Evolutionary conservation across 2,888 invertebrate species (phyloP), one percentile per base, ranked within the genome.

Genomic region (Frankliniella fusca): DNA sequence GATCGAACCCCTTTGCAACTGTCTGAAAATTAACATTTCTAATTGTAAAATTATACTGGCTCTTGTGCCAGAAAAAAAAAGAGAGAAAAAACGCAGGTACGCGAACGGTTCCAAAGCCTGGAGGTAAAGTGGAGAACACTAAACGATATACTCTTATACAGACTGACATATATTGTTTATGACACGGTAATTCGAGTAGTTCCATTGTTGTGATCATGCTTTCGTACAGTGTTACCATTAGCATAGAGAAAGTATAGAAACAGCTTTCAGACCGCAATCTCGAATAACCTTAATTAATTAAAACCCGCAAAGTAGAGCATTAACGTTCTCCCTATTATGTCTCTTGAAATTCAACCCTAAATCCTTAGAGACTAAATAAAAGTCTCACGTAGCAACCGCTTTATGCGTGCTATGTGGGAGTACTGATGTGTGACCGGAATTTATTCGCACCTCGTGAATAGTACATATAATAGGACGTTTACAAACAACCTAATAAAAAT

Each of bases 141-240:
- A 5, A 38, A 38, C 38, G 38, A 38, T 38, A 3, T 38, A 38
- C 38, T 38, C 38, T 3, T 38, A 38, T 38, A 38, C 38, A 27
- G 12, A 76, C 12, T 76, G 70, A 76, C 70, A 23, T 27, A 10
- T 10, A 27, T 27, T 76, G 23, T 27, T 8, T 27, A 12, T 38
- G 38, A 38, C 38, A 38, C 38, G 38, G 38, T 38, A 38, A 38
- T 38, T 38, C 38, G 38, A 3, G 38, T 76, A 76, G 70, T 12
- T 12, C 70, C 23, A 27, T 76, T 76, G 70, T 76, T 76, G 70
- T 76, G 70, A 76, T 76, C 70, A 76, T 76, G 70, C 70, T 76
- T 76, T 76, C 70, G 70, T 76, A 76, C 70, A 76, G 70, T 76
- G 70, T 76, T 76, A 27, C 70, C 11, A 76, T 38, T 76, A 76